phyloP scores from a whole-genome alignment of 2,888 invertebrate species.

The Andricus curvator region DNA sequence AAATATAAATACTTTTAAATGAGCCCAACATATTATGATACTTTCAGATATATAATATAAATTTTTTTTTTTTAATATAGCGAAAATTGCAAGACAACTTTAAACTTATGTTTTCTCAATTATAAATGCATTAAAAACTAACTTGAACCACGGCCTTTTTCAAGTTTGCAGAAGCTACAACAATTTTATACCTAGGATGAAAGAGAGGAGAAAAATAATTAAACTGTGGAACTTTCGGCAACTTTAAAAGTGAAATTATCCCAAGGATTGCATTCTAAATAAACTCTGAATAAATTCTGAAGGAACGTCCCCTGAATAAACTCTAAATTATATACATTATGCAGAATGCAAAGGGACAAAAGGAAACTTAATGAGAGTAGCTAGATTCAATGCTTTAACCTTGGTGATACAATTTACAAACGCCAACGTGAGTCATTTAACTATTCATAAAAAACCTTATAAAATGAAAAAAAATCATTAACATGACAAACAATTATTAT shows the following conservation, averaged over 20 bases:
- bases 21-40: too few species aligned
- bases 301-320: neutral
- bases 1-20: too few species aligned
- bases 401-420: neutral
- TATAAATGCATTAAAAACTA: too few species aligned
- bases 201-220: neutral
- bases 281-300: neutral
- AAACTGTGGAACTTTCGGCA: neutral
- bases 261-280: neutral
- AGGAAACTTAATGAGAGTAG: neutral
- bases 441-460: too few species aligned
- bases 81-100: too few species aligned
- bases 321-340: neutral
- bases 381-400: neutral
- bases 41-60: too few species aligned
- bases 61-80: too few species aligned
- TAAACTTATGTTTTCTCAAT: too few species aligned
- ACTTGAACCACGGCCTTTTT: neutral
- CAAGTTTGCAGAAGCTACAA: neutral
- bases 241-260: constrained; percentile 11
- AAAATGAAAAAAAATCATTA: too few species aligned
- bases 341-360: neutral
- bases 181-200: neutral
- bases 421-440: neutral
- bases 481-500: too few species aligned